These are phyloP conservation scores for Jordanella pulchra DNA, from an alignment of 2,797 vertebrate species.

Conservation along the genomic window DNA sequence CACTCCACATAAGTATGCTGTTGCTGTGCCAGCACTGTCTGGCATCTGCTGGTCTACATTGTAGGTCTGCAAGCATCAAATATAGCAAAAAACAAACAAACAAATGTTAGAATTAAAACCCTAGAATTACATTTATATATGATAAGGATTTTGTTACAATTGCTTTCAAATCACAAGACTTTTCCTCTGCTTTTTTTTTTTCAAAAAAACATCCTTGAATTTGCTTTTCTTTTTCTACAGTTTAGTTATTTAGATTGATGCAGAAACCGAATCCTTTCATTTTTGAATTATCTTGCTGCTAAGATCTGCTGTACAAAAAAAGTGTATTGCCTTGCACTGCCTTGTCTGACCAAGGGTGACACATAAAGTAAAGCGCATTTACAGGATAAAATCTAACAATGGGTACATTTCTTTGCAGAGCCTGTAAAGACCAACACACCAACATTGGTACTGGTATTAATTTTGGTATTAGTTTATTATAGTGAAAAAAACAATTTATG, in stretches of 20 bases:
- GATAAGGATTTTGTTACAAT: not conserved
- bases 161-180: not conserved
- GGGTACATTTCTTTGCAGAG: not conserved
- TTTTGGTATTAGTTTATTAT: too few species aligned
- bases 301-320: too few species aligned
- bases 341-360: too few species aligned
- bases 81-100: not conserved
- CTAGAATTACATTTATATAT: not conserved
- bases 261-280: not conserved
- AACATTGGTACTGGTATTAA: too few species aligned
- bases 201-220: too few species aligned
- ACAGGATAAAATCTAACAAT: too few species aligned
- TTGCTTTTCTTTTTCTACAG: not conserved
- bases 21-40: slow-evolving; percentile 83
- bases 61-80: slow-evolving; percentile 74
- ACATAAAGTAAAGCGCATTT: too few species aligned
- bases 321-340: too few species aligned
- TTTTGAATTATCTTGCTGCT: too few species aligned
- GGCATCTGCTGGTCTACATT: slow-evolving; percentile 85
- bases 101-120: not conserved
- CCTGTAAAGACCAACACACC: not conserved
- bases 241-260: not conserved
- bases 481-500: too few species aligned
- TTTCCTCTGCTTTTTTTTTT: not conserved
- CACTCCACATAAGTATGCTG: slow-evolving; percentile 82